phyloP scores from a whole-genome alignment of 2,113 vertebrate genomes.

The Oenanthe melanoleuca region DNA sequence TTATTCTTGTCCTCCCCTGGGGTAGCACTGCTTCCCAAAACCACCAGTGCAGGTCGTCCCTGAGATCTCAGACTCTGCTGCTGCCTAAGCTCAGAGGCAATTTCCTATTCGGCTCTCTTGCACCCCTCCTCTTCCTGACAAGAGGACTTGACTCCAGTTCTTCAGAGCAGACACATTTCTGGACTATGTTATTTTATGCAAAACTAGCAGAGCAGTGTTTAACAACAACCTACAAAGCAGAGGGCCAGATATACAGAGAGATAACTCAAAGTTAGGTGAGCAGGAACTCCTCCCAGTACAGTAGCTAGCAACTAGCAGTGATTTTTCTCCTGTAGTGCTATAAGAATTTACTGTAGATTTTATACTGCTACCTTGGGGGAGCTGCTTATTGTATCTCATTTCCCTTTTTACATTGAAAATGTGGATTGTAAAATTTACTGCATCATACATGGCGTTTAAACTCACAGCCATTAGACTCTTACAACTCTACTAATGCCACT shows the following conservation, averaged over 20 bases:
- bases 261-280: background rate
- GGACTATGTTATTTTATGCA: background rate
- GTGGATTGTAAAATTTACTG: conserved; percentile 70
- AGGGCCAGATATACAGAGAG: background rate
- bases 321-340: background rate
- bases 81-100: background rate
- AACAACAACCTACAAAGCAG: background rate
- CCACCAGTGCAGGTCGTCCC: background rate
- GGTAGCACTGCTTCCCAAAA: background rate
- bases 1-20: background rate
- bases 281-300: conserved; percentile 3
- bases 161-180: background rate
- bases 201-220: background rate
- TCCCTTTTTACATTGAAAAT: conserved; percentile 66
- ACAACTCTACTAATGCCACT: conserved; percentile 67
- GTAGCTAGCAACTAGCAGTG: background rate
- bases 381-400: conserved; percentile 56
- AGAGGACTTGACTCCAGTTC: background rate
- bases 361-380: conserved; percentile 39
- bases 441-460: conserved; percentile 40
- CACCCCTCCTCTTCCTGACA: background rate
- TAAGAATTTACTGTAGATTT: conserved; percentile 58
- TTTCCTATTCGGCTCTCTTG: background rate
- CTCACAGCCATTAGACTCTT: conserved; percentile 60
- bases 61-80: background rate